phyloP scores from a whole-genome alignment of 2,113 vertebrate species.

The Pterophyllum scalare region DNA sequence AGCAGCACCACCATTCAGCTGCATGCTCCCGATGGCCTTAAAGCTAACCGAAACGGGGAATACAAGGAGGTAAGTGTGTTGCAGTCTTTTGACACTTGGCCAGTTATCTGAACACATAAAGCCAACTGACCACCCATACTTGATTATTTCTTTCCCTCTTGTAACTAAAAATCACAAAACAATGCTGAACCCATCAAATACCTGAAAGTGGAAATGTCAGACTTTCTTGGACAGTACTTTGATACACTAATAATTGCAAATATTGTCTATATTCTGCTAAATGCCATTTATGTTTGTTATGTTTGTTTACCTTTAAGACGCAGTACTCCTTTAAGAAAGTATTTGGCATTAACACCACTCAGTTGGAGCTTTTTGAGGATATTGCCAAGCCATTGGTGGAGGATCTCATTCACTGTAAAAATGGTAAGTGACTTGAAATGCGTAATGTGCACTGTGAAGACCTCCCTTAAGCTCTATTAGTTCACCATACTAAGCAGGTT shows the following conservation, averaged over 20 bases:
- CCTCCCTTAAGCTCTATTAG: background rate
- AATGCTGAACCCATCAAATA: background rate
- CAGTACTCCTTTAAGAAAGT: conserved; percentile 97
- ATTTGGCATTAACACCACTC: conserved; percentile 87
- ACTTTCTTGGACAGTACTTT: background rate
- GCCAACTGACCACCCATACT: background rate
- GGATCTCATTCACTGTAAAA: conserved; percentile 93
- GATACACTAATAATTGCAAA: background rate
- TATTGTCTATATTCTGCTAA: background rate
- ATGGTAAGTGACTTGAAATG: conserved; percentile 81
- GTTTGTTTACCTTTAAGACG: conserved; percentile 76
- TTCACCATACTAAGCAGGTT: background rate
- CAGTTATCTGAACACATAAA: background rate
- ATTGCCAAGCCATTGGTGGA: conserved; percentile 91
- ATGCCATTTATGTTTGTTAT: background rate
- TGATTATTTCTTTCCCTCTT: background rate
- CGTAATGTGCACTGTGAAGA: background rate
- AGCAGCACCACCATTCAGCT: conserved; percentile 90
- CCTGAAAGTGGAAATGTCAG: background rate
- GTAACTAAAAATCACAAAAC: background rate
- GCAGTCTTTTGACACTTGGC: background rate
- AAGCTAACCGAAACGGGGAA: conserved; percentile 91
- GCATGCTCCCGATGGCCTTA: conserved; percentile 90
- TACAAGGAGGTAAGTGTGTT: conserved; percentile 88
- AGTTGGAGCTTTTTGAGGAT: conserved; percentile 90